Evolutionary conservation across 1,140 invertebrate species (phyloP), one percentile per base, ranked within the genome.

Genomic region (Conopomorpha cramerella): DNA sequence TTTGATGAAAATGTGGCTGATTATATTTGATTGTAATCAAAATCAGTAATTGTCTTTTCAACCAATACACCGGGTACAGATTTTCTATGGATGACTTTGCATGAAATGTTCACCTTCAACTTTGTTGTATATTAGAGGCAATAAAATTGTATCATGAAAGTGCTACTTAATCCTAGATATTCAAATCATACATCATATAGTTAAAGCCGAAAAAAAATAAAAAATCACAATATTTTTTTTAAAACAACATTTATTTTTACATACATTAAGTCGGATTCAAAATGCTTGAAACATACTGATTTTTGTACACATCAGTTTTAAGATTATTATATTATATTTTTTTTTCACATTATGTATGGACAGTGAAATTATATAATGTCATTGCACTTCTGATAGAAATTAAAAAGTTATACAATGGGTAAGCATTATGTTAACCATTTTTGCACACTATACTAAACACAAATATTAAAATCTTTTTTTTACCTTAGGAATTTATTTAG

Each of bases 241-340:
- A 73, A 72, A 73, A 73, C 66, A 73, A 73, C 68, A 73, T 71
- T 73, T 73, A 73, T 74, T 74, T 71, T 74, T 74, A 74, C 66
- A 74, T 74, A 74, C 66, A 74, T 74, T 74, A 71, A 74, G 66
- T 74, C 66, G 64, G 68, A 74, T 74, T 74, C 68, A 74, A 74
- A 74, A 67, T 70, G 59, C 59, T 62, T 67, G 68, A 71, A 74
- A 74, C 66, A 64, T 73, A 73, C 68, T 71, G 66, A 71, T 73
- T 48, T 72, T 45, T 70, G 62, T 71, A 71, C 62, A 71, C 64
- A 71, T 64, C 68, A 68, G 66, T 71, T 66, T 68, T 63, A 43
- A 61, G 55, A 60, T 55, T 53, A 23, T 23, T 23, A 60, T 56
- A 52, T 62, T n/a, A n/a, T n/a, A n/a, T n/a, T n/a, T n/a, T n/a